Conservation (phyloP, 1,140 invertebrate genomes). For the Penaeus indicus region DNA sequence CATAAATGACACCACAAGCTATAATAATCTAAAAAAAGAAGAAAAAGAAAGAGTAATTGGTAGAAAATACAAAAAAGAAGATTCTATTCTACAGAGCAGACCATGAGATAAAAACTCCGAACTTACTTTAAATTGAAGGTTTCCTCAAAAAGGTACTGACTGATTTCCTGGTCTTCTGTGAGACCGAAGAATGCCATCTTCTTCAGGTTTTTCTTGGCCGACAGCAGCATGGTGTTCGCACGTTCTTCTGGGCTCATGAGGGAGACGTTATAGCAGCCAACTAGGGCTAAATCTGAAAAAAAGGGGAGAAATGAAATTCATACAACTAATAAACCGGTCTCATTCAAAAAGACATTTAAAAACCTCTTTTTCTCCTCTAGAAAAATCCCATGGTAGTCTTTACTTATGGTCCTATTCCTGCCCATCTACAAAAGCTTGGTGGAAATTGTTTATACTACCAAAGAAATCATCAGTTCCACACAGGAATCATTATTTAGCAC, state of each 20-base stretch:
- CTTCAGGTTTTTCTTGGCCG: conserved; percentile 94
- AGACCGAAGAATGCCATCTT: conserved; percentile 97
- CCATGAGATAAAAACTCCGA: background rate
- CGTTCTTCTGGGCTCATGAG: conserved; percentile 79
- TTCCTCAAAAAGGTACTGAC: conserved; percentile 96
- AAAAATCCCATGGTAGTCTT: background rate
- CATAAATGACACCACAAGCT: no score
- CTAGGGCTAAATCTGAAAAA: conserved; percentile 82
- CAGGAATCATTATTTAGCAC: background rate
- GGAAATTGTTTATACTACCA: background rate
- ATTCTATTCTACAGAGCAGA: background rate
- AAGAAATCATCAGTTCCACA: background rate
- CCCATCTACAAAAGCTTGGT: background rate
- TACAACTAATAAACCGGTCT: background rate
- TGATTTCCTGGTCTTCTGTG: conserved; percentile 94
- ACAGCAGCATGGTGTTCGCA: conserved; percentile 87
- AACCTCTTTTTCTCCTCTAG: background rate
- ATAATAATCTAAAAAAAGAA: no score
- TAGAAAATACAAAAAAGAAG: background rate
- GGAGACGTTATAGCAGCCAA: conserved; percentile 94
- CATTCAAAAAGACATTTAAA: background rate
- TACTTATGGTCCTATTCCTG: no score
- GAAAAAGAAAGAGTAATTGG: background rate
- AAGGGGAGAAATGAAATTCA: background rate
- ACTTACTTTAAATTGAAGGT: conserved; percentile 85